phyloP scores from a whole-genome alignment of 2,888 invertebrate species.

The Erebia palarica region DNA sequence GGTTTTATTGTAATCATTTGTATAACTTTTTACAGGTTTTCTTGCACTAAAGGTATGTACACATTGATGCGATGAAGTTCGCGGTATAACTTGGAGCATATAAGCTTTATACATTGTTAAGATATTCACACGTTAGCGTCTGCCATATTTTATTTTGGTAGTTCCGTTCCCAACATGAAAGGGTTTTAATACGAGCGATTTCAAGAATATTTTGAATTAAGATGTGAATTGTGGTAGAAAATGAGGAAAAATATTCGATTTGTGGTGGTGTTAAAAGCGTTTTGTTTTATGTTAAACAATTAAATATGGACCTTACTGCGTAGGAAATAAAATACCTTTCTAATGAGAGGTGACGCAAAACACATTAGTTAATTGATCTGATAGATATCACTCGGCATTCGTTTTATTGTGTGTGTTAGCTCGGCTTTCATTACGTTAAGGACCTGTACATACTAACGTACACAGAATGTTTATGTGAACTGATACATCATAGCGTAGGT shows the following conservation, averaged over 20 bases:
- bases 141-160: too few relatives aligned
- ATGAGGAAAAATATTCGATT: too few relatives aligned
- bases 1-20: conserved; percentile 4
- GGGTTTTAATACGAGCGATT: too few relatives aligned
- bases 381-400: conserved; percentile 33
- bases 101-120: too few relatives aligned
- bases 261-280: background rate
- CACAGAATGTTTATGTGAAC: too few relatives aligned
- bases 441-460: background rate
- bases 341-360: conserved; percentile 17
- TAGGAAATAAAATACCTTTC: background rate
- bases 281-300: background rate
- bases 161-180: too few relatives aligned
- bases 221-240: too few relatives aligned
- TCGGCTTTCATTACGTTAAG: background rate
- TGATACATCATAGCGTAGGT: too few relatives aligned
- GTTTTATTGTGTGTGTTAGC: conserved; percentile 5
- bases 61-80: too few relatives aligned
- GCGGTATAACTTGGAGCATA: too few relatives aligned
- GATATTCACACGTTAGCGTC: too few relatives aligned
- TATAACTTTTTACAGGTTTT: background rate
- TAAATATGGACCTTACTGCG: background rate
- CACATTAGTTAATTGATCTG: conserved; percentile 39
- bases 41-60: background rate
- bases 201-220: too few relatives aligned